These are phyloP conservation scores for Agrochola litura DNA, from an alignment of 2,888 invertebrate genomes.

Conservation along the genomic window DNA sequence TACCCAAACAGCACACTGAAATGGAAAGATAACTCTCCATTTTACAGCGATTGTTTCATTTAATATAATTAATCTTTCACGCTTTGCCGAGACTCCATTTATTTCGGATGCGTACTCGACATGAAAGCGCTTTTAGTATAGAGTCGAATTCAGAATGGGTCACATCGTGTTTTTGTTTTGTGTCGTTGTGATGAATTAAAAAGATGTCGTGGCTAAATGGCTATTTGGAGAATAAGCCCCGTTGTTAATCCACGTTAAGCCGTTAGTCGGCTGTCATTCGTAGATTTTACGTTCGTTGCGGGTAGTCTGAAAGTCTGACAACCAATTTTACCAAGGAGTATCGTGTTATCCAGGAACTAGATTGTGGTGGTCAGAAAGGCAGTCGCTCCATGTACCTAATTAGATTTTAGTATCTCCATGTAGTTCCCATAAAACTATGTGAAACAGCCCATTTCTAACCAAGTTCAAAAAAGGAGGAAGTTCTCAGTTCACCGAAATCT, in stretches of 20 bases:
- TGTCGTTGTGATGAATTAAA: slow-evolving; percentile 38
- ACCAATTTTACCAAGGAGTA: not conserved
- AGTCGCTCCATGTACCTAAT: not conserved
- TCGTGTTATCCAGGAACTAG: not conserved
- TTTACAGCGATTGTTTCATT: slow-evolving; percentile 54
- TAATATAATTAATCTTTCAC: slow-evolving; percentile 58
- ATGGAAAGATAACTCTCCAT: slow-evolving; percentile 38
- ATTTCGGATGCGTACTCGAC: slow-evolving; percentile 35
- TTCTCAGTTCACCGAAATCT: too few relatives aligned
- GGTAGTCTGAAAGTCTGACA: not conserved
- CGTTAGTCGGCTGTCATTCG: not conserved
- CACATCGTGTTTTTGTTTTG: slow-evolving; percentile 39
- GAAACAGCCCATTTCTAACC: too few relatives aligned
- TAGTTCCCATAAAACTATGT: too few relatives aligned
- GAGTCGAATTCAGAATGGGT: slow-evolving; percentile 23
- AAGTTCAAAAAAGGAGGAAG: too few relatives aligned
- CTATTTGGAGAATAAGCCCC: slow-evolving; percentile 10
- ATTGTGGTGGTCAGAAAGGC: not conserved
- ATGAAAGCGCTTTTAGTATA: slow-evolving; percentile 54
- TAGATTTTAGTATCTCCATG: too few relatives aligned
- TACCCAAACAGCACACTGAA: slow-evolving; percentile 11
- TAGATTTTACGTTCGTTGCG: not conserved
- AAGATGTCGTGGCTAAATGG: slow-evolving; percentile 39
- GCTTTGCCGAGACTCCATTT: slow-evolving; percentile 43
- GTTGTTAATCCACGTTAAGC: not conserved